phyloP scores from a whole-genome alignment of 1,140 invertebrate genomes.

The Acyrthosiphon pisum region DNA sequence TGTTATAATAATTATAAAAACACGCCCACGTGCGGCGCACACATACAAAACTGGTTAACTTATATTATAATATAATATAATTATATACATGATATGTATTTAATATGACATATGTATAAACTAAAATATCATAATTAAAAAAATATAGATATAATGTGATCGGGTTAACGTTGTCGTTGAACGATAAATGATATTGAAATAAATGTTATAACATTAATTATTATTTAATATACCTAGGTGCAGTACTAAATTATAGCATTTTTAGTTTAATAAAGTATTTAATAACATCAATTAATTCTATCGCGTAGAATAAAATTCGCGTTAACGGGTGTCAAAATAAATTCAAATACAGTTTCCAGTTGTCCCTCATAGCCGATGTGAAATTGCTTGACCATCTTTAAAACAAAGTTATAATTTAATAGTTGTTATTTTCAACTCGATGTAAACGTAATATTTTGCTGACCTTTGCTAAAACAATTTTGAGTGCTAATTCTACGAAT shows the following conservation, averaged over 20 bases:
- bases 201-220: not conserved
- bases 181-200: not conserved
- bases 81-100: not conserved
- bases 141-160: not conserved
- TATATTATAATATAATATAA: not conserved
- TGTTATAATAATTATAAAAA: not conserved
- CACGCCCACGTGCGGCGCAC: not conserved
- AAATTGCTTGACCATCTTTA: conserved; percentile 74
- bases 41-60: too few relatives aligned
- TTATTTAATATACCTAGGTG: not conserved
- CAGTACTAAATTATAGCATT: too few relatives aligned
- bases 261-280: not conserved
- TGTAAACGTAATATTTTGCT: not conserved
- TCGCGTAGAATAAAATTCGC: conserved; percentile 36
- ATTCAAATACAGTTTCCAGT: conserved; percentile 78
- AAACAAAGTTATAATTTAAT: conserved; percentile 55
- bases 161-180: not conserved
- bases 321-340: conserved; percentile 72
- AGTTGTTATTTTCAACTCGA: not conserved
- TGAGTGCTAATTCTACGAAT: conserved; percentile 79
- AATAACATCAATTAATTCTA: conserved; percentile 28
- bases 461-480: conserved; percentile 77
- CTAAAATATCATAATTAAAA: not conserved
- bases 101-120: not conserved
- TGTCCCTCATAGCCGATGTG: conserved; percentile 73